phyloP scores from a whole-genome alignment of 2,797 vertebrate species.

The Emydoidea blandingii region DNA sequence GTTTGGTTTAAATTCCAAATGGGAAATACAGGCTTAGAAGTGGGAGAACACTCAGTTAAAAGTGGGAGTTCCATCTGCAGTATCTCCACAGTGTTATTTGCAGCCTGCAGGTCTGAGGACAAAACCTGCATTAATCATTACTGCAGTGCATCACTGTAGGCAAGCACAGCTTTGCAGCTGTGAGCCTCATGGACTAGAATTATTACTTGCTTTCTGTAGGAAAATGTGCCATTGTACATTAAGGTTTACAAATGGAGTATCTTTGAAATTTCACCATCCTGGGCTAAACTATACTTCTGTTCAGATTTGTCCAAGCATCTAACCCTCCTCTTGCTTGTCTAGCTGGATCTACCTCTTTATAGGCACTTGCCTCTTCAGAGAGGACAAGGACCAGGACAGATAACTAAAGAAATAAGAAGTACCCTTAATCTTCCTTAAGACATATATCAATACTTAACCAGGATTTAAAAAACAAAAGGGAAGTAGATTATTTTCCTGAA shows the following conservation, averaged over 20 bases:
- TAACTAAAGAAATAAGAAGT: not conserved
- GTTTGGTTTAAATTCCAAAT: not conserved
- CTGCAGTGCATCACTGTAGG: not conserved
- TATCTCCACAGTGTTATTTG: not conserved
- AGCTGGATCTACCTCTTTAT: not conserved
- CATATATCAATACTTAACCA: not conserved
- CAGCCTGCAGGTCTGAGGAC: not conserved
- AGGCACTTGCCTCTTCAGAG: not conserved
- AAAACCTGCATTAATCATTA: not conserved
- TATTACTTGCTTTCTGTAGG: not conserved
- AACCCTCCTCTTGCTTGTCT: not conserved
- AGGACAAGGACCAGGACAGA: not conserved
- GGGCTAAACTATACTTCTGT: not conserved
- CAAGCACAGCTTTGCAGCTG: not conserved
- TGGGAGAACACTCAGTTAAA: accelerated
- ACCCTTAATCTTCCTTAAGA: not conserved
- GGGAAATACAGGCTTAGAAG: not conserved
- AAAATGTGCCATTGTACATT: accelerated
- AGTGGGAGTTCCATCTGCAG: accelerated
- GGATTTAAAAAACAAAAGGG: not conserved
- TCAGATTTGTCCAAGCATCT: not conserved
- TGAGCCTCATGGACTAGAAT: not conserved
- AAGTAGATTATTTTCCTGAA: not conserved
- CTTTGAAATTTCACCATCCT: not conserved
- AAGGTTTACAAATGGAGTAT: not conserved